Conservation (phyloP, 2,888 invertebrate genomes). For the Parnassius glacialis region DNA sequence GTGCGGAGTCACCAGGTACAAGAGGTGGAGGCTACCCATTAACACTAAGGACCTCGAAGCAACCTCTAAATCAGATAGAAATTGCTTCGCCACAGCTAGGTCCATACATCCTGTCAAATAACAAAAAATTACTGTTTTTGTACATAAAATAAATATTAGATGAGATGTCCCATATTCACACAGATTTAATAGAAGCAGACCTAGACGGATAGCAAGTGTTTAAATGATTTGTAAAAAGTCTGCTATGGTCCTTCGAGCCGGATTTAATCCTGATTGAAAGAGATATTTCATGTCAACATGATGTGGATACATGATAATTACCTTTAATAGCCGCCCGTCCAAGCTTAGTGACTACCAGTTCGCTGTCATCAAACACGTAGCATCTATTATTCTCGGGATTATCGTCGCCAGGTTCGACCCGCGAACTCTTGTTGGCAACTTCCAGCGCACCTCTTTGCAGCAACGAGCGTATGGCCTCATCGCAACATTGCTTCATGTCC, state of each 20-base stretch:
- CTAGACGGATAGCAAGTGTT: too few relatives aligned
- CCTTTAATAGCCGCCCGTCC: constrained; percentile 93
- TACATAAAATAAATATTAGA: too few relatives aligned
- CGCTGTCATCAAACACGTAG: constrained; percentile 50
- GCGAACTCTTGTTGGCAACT: constrained; percentile 25
- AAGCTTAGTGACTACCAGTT: constrained; percentile 82
- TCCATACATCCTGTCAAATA: constrained; percentile 87
- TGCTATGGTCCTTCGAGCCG: too few relatives aligned
- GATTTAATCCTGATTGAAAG: too few relatives aligned
- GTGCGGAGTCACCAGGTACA: constrained; percentile 93
- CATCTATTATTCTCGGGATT: constrained; percentile 10
- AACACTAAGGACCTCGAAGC: constrained; percentile 90
- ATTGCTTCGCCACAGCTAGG: constrained; percentile 83
- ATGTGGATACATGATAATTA: constrained; percentile 35
- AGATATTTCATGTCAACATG: background rate
- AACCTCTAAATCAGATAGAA: constrained; percentile 87
- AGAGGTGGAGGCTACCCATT: constrained; percentile 89
- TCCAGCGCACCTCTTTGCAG: constrained; percentile 54
- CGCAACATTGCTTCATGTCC: constrained; percentile 51
- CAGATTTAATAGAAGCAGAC: too few relatives aligned
- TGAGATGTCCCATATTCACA: too few relatives aligned
- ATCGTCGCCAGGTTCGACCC: background rate
- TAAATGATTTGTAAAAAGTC: too few relatives aligned
- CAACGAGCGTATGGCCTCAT: constrained; percentile 47
- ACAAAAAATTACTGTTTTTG: too few relatives aligned